These are phyloP conservation scores for Halesus radiatus DNA, from an alignment of 1,140 invertebrate species.

Conservation along the genomic window DNA sequence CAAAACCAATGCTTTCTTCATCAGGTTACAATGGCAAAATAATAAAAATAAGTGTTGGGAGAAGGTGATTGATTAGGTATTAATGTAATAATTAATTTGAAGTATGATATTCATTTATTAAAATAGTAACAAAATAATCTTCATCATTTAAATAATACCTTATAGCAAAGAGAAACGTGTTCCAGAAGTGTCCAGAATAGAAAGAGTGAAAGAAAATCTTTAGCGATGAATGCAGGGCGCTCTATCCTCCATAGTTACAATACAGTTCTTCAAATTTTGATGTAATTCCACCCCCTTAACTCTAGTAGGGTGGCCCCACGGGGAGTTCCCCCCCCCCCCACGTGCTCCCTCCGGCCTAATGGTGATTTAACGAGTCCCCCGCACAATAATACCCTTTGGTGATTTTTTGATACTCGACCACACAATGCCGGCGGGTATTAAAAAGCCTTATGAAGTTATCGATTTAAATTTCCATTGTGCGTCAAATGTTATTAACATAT, in stretches of 20 bases:
- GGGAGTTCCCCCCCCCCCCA: slow-evolving; percentile 46
- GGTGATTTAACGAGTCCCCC: slow-evolving; percentile 50
- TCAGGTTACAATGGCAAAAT: too few species aligned
- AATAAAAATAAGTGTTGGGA: too few species aligned
- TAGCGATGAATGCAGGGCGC: neutral
- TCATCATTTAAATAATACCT: too few species aligned
- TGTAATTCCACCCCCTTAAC: neutral
- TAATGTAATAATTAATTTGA: too few species aligned
- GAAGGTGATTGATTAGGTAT: too few species aligned
- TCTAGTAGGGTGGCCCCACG: slow-evolving; percentile 9
- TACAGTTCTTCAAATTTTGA: neutral
- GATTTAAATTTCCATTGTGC: slow-evolving; percentile 4
- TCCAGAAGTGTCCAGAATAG: too few species aligned
- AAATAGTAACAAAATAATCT: too few species aligned
- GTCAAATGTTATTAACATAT: neutral
- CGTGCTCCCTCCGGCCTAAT: neutral
- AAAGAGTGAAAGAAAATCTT: too few species aligned
- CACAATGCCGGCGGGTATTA: neutral
- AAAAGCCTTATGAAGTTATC: neutral
- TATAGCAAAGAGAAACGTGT: too few species aligned
- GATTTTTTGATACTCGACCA: slow-evolving; percentile 34
- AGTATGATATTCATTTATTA: too few species aligned
- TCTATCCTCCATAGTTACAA: neutral
- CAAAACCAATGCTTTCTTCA: too few species aligned
- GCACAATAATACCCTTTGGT: slow-evolving; percentile 30